Evolutionary conservation across 2,113 vertebrate species (phyloP).

Genomic region (Hemiscyllium ocellatum): DNA sequence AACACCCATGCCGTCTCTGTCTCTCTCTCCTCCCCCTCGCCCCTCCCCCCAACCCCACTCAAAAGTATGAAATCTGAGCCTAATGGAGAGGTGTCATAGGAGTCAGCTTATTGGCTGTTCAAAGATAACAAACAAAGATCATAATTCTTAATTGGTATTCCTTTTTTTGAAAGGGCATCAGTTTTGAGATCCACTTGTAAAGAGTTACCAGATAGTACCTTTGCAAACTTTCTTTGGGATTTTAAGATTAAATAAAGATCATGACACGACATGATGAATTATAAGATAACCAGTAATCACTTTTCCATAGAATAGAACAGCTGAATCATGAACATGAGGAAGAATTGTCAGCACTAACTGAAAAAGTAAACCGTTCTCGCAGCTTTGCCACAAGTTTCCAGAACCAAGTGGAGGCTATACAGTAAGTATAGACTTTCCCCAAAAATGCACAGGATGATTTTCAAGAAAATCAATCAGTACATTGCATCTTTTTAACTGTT

Average conservation of each 20-base stretch:
- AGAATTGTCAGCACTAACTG: constrained; percentile 61
- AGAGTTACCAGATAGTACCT: background rate
- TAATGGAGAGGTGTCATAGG: background rate
- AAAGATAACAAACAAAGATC: background rate
- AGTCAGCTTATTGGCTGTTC: background rate
- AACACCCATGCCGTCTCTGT: too few species aligned
- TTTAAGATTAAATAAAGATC: background rate
- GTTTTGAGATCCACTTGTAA: background rate
- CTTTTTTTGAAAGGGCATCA: background rate
- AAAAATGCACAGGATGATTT: background rate
- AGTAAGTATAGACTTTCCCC: constrained; percentile 44
- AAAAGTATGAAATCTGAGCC: background rate
- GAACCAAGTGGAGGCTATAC: constrained; percentile 55
- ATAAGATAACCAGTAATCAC: constrained; percentile 31
- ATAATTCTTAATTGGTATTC: background rate
- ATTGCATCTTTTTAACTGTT: background rate
- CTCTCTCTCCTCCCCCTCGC: too few species aligned
- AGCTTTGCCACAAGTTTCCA: constrained; percentile 45
- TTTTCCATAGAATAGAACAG: constrained; percentile 49
- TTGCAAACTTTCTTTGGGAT: background rate
- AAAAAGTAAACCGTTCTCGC: constrained; percentile 49
- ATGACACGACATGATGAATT: background rate
- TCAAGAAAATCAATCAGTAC: background rate
- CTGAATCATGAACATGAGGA: constrained; percentile 56
- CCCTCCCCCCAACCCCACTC: too few species aligned